A percentile compares a stretch with the other conserved stretches of the same genome.
These are phyloP conservation scores for Percopsis transmontana DNA, from an alignment of 2,113 vertebrate species.

Conservation along the genomic window DNA sequence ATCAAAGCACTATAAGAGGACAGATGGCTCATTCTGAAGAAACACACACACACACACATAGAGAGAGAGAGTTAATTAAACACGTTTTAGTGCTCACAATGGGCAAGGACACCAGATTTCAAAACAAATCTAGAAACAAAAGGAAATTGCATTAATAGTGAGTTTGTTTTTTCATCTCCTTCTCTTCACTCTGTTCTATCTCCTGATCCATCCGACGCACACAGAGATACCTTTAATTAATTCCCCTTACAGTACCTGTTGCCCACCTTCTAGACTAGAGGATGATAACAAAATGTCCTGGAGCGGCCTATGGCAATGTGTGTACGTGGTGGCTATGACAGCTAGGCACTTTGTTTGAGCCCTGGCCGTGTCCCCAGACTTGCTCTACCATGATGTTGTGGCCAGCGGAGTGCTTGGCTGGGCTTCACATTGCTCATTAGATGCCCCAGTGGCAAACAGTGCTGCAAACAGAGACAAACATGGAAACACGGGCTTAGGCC, in stretches of 20 bases:
- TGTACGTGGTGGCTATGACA: slow-evolving; percentile 30
- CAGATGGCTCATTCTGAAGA: slow-evolving; percentile 45
- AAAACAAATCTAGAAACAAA: slow-evolving; percentile 29
- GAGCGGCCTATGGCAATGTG: background rate
- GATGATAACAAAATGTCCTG: slow-evolving; percentile 2
- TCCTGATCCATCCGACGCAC: too few relatives aligned
- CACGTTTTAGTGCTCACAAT: slow-evolving; percentile 8
- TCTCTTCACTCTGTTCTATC: background rate
- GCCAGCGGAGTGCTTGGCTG: slow-evolving; percentile 57
- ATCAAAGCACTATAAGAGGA: slow-evolving; percentile 45
- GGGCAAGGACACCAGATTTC: slow-evolving; percentile 14
- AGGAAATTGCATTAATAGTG: background rate
- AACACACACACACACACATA: slow-evolving; percentile 8
- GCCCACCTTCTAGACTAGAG: slow-evolving; percentile 32
- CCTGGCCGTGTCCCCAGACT: slow-evolving; percentile 51
- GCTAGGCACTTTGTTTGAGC: slow-evolving; percentile 32
- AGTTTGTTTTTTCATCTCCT: slow-evolving; percentile 15
- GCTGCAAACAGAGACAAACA: slow-evolving; percentile 38
- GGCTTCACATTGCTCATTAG: slow-evolving; percentile 60
- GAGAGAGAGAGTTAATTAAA: background rate
- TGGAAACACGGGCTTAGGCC: background rate
- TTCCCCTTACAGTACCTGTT: slow-evolving; percentile 34
- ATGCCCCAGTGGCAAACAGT: slow-evolving; percentile 38
- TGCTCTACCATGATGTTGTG: slow-evolving; percentile 47
- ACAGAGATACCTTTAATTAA: too few relatives aligned